phyloP scores from a whole-genome alignment of 1,140 invertebrate species.

The Microplitis demolitor region DNA sequence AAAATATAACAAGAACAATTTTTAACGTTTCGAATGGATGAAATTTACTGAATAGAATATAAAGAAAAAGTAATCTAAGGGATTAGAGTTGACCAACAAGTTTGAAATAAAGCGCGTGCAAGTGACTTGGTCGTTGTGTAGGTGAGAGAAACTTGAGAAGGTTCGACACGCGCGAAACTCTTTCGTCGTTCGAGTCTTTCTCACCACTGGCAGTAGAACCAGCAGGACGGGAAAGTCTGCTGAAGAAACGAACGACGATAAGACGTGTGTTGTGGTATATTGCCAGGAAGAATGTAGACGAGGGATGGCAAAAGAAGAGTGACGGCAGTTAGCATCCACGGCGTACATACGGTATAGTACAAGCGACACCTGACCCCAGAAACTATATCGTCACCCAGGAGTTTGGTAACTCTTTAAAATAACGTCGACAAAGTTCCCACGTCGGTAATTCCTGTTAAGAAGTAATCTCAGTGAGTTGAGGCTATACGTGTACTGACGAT shows the following conservation, averaged over 20 bases:
- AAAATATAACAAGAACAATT: not conserved
- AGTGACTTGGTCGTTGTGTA: constrained; percentile 13
- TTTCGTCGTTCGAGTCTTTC: constrained; percentile 13
- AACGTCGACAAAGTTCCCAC: constrained; percentile 24
- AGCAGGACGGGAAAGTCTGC: not conserved
- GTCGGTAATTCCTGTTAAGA: constrained; percentile 27
- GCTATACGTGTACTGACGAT: constrained; percentile 18
- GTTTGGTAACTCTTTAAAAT: constrained; percentile 30
- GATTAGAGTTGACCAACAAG: constrained; percentile 25
- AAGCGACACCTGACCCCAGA: constrained; percentile 19
- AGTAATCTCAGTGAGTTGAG: constrained; percentile 23
- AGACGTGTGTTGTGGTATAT: no score
- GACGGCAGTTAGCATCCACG: constrained; percentile 21
- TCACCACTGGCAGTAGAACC: not conserved
- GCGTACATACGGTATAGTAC: not conserved
- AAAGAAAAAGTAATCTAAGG: constrained; percentile 14
- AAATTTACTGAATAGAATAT: not conserved
- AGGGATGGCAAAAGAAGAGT: not conserved
- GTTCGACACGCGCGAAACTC: constrained; percentile 28
- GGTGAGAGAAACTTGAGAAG: constrained; percentile 17
- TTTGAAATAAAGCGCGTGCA: constrained; percentile 18
- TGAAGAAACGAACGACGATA: no score
- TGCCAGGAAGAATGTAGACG: not conserved
- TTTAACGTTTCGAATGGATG: not conserved
- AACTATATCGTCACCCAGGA: constrained; percentile 19